A percentile compares a stretch with the other conserved stretches of the same genome.
Evolutionary conservation across 30 jellyfish, hydroid and myxozoan species (phyloP).

Genomic region (Aurelia aurita): DNA sequence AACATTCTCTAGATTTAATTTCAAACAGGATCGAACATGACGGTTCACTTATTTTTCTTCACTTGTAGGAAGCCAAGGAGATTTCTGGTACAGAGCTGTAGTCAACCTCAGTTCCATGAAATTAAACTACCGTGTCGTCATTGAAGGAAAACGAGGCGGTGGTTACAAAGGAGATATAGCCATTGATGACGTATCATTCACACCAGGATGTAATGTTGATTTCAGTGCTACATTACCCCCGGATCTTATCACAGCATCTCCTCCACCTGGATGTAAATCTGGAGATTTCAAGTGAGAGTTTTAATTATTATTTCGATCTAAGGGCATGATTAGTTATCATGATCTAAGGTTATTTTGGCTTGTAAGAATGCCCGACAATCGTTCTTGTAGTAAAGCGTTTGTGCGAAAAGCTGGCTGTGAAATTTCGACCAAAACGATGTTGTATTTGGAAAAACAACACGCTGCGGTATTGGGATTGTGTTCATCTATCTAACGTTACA

Average conservation of each 20-base stretch:
- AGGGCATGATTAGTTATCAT: too few species aligned
- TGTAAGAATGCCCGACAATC: too few species aligned
- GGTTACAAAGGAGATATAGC: slow-evolving; percentile 89
- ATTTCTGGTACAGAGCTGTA: slow-evolving; percentile 86
- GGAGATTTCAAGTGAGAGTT: slow-evolving; percentile 86
- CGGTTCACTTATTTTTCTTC: not conserved
- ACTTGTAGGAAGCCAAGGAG: slow-evolving; percentile 93
- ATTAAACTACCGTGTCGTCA: slow-evolving; percentile 77
- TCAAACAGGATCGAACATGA: not conserved
- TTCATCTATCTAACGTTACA: too few species aligned
- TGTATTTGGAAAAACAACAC: too few species aligned
- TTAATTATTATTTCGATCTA: too few species aligned
- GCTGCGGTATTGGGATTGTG: too few species aligned
- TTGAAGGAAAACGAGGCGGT: slow-evolving; percentile 93
- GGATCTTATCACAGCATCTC: slow-evolving; percentile 72
- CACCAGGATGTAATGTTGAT: slow-evolving; percentile 97
- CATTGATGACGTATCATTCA: slow-evolving; percentile 91
- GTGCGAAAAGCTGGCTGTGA: too few species aligned
- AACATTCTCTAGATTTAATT: too few species aligned
- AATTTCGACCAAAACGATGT: too few species aligned
- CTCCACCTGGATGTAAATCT: slow-evolving; percentile 93
- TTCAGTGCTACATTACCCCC: slow-evolving; percentile 91
- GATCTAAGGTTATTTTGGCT: too few species aligned
- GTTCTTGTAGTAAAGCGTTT: too few species aligned
- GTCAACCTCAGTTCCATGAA: slow-evolving; percentile 58